Evolutionary conservation across 2,113 vertebrate species (phyloP).

Genomic region (Phycodurus eques): DNA sequence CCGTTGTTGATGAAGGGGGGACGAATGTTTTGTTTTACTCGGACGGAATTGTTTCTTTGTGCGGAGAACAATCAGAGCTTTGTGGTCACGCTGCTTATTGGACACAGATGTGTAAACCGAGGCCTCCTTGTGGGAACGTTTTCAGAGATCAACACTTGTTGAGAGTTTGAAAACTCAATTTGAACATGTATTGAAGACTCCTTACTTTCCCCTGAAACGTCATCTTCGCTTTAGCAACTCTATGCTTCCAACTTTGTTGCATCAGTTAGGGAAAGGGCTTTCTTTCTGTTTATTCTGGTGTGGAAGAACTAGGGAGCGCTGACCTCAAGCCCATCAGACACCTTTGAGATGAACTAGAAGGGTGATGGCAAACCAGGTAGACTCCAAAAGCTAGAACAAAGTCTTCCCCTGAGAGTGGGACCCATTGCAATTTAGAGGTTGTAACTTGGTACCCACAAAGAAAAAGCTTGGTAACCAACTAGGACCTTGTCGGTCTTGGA

Average conservation of each 20-base stretch:
- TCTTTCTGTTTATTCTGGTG: background rate
- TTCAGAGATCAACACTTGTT: background rate
- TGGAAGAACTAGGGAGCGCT: background rate
- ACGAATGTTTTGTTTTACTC: conserved; percentile 51
- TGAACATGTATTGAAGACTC: background rate
- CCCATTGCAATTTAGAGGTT: background rate
- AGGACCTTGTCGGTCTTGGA: background rate
- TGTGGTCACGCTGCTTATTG: conserved; percentile 33
- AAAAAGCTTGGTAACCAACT: background rate
- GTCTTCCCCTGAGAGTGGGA: background rate
- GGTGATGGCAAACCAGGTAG: background rate
- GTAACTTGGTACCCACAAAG: background rate
- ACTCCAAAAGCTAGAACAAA: background rate
- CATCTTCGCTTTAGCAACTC: background rate
- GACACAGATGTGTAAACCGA: conserved; percentile 39
- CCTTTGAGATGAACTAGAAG: background rate
- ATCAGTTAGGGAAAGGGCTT: background rate
- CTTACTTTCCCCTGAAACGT: background rate
- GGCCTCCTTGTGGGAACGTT: conserved; percentile 21
- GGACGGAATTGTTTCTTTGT: conserved; percentile 36
- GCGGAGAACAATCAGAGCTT: conserved; percentile 44
- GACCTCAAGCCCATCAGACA: background rate
- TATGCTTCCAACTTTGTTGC: background rate
- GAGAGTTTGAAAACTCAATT: conserved; percentile 10
- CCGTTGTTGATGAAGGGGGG: conserved; percentile 57